Evolutionary conservation across 2,888 invertebrate genomes (phyloP).

Genomic region (Ommatoiulus sabulosus): DNA sequence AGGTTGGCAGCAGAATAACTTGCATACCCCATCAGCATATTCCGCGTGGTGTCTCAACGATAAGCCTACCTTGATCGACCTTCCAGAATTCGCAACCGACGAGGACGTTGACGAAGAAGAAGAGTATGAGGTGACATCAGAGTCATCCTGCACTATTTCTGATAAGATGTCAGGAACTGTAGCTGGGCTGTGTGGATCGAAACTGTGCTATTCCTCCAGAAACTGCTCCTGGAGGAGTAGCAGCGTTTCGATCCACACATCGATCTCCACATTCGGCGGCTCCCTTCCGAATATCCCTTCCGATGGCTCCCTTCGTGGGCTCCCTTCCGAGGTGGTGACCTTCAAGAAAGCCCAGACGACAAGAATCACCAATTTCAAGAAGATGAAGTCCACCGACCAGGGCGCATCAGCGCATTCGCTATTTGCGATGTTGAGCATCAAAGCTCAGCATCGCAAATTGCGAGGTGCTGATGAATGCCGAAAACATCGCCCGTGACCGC

Average conservation of each 20-base stretch:
- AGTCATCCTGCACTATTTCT: neutral
- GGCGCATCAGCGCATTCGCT: neutral
- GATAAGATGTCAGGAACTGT: neutral
- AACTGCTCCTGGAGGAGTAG: neutral
- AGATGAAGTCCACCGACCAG: neutral
- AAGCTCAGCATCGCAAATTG: neutral
- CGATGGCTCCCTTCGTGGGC: too few relatives aligned
- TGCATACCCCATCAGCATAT: neutral
- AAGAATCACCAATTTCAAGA: neutral
- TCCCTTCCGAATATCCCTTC: too few relatives aligned
- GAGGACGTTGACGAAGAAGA: neutral
- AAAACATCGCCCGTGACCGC: neutral
- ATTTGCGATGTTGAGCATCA: too few relatives aligned
- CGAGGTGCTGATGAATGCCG: neutral
- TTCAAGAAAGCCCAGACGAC: neutral
- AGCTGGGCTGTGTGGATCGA: neutral
- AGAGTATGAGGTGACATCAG: neutral
- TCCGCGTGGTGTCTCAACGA: neutral
- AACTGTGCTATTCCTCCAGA: too few relatives aligned
- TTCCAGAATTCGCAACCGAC: neutral
- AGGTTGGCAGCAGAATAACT: neutral
- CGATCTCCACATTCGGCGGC: neutral
- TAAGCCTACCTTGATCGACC: neutral
- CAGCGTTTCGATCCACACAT: neutral
- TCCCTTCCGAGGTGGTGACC: slow-evolving; percentile 26